These are phyloP conservation scores for Piprites chloris DNA, from an alignment of 2,113 vertebrate species.

Conservation along the genomic window DNA sequence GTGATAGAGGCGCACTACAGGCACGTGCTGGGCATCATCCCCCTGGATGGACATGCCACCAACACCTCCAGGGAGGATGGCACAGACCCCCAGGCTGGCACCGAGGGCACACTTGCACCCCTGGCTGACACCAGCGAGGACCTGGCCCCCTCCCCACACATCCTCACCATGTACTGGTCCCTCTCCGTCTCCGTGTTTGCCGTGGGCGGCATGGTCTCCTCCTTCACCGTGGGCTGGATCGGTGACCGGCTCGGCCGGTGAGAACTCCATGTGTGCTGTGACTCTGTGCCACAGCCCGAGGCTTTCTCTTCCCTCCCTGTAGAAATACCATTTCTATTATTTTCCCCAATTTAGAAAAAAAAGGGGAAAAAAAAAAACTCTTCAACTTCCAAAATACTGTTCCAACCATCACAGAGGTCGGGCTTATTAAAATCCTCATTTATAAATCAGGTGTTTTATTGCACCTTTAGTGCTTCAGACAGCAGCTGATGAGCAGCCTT, in stretches of 20 bases:
- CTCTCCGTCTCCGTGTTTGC: conserved; percentile 91
- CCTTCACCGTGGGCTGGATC: conserved; percentile 91
- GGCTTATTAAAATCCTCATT: not conserved
- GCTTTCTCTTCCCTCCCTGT: rapidly evolving
- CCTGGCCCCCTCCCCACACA: not conserved
- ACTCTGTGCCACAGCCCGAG: not conserved
- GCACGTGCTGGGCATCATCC: conserved; percentile 67
- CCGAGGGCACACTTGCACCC: not conserved
- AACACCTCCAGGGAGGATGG: not conserved
- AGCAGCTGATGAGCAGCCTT: not conserved
- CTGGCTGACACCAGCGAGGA: rapidly evolving
- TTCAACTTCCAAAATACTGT: not conserved
- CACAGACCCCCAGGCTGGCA: not conserved
- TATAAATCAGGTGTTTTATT: not conserved
- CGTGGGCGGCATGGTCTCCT: conserved; percentile 89
- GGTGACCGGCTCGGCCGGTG: conserved; percentile 89
- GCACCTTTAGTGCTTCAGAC: not conserved
- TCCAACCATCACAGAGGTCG: not conserved
- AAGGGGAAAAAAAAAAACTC: rapidly evolving
- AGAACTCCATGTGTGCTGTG: not conserved
- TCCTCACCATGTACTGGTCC: conserved; percentile 88
- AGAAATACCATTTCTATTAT: not conserved
- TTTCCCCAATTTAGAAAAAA: not conserved
- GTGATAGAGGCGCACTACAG: conserved; percentile 86
- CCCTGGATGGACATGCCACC: not conserved